Evolutionary conservation across 1,140 invertebrate species (phyloP).

Genomic region (Panagrolaimus sp.): DNA sequence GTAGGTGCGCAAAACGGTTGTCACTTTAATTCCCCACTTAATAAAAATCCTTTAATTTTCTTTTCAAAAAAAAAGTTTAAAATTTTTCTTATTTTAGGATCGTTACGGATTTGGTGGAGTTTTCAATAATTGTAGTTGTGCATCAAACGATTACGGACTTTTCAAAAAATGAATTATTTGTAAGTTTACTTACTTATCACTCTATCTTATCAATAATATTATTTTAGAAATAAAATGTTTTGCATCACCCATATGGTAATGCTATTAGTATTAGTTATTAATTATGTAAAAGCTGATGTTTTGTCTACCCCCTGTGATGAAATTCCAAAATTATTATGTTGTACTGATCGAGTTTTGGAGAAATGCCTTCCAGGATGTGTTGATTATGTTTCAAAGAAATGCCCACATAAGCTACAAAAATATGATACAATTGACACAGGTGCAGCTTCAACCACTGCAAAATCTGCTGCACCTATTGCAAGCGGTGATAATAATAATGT

Average conservation of each 20-base stretch:
- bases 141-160: conserved; percentile 26
- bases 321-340: conserved; percentile 50
- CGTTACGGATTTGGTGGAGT: conserved; percentile 9
- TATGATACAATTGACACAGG: conserved; percentile 41
- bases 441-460: not conserved
- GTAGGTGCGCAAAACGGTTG: too few species aligned
- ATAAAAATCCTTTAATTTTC: too few species aligned
- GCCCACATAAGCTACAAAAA: conserved; percentile 46
- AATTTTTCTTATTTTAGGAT: not conserved
- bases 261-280: not conserved
- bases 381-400: conserved; percentile 42
- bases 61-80: not conserved
- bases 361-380: conserved; percentile 49
- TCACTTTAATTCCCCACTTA: too few species aligned
- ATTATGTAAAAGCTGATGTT: conserved; percentile 10
- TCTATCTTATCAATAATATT: not conserved
- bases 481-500: not conserved
- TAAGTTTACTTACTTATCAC: conserved; percentile 1
- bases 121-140: conserved; percentile 23
- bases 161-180: conserved; percentile 20
- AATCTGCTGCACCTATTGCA: not conserved
- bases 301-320: conserved; percentile 37
- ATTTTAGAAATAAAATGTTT: conserved; percentile 3
- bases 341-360: conserved; percentile 47
- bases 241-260: not conserved